phyloP scores from a whole-genome alignment of 1,140 invertebrate genomes.

The Rhyacophila brunnea region DNA sequence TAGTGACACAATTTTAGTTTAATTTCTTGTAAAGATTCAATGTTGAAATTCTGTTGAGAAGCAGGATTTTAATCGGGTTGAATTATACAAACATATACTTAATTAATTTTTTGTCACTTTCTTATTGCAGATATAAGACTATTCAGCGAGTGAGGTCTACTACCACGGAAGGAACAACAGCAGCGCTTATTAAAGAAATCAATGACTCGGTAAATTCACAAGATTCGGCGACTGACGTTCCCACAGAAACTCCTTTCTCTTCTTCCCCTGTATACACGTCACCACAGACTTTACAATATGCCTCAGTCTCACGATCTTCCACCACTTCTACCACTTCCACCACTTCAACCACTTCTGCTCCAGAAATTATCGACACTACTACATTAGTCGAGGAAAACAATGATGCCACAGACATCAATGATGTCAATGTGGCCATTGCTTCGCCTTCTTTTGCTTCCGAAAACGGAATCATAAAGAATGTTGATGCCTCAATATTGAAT shows the following conservation, averaged over 20 bases:
- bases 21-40: no score
- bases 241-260: slow-evolving; percentile 13
- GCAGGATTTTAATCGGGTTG: no score
- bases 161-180: slow-evolving; percentile 32
- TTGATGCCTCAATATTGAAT: slow-evolving; percentile 47
- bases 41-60: no score
- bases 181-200: slow-evolving; percentile 32
- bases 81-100: background rate
- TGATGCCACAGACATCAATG: slow-evolving; percentile 23
- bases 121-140: slow-evolving; percentile 48
- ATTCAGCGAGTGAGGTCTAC: slow-evolving; percentile 51
- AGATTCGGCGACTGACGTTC: slow-evolving; percentile 24
- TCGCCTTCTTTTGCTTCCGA: slow-evolving; percentile 32
- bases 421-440: slow-evolving; percentile 24
- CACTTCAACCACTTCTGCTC: background rate
- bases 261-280: background rate
- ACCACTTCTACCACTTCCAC: slow-evolving; percentile 1
- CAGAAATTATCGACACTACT: slow-evolving; percentile 15
- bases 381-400: slow-evolving; percentile 14
- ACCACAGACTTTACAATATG: slow-evolving; percentile 13
- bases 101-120: slow-evolving; percentile 15
- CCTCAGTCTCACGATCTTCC: slow-evolving; percentile 8
- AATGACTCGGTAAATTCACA: slow-evolving; percentile 25
- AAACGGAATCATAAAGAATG: slow-evolving; percentile 29
- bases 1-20: no score